Evolutionary conservation across 1,140 invertebrate species (phyloP).

Genomic region (Musca vetustissima): DNA sequence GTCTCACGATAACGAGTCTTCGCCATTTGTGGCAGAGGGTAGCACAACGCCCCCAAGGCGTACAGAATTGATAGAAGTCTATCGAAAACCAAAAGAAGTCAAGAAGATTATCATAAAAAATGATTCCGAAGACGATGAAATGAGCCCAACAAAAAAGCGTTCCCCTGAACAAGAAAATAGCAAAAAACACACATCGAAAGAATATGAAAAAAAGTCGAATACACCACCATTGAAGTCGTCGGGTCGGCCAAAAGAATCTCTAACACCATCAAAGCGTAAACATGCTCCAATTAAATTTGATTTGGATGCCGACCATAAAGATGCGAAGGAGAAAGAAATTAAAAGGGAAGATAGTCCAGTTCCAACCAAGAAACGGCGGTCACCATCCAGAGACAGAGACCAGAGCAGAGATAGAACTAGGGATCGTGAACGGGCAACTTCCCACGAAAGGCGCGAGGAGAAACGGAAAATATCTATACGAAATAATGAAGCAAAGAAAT

Average conservation of each 20-base stretch:
- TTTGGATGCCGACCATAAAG: conserved; percentile 18
- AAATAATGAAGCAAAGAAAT: conserved; percentile 47
- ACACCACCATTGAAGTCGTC: conserved; percentile 38
- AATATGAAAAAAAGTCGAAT: conserved; percentile 36
- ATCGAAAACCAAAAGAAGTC: conserved; percentile 48
- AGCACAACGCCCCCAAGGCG: conserved; percentile 31
- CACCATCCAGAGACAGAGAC: conserved; percentile 30
- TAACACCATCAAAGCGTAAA: conserved; percentile 37
- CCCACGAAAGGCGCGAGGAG: conserved; percentile 27
- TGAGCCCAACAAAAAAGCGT: conserved; percentile 27
- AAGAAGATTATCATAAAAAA: conserved; percentile 51
- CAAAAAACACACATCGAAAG: background rate
- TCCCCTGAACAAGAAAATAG: background rate
- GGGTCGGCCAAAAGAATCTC: background rate
- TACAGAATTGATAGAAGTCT: conserved; percentile 33
- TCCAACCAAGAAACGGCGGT: conserved; percentile 33
- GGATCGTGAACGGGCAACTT: conserved; percentile 31
- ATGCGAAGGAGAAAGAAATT: background rate
- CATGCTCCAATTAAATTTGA: conserved; percentile 46
- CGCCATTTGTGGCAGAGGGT: background rate
- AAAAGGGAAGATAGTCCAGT: background rate
- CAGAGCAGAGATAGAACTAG: conserved; percentile 8
- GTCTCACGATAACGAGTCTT: conserved; percentile 21
- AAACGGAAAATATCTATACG: conserved; percentile 45
- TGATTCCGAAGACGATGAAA: conserved; percentile 46